Percentiles rank a stretch among this genome's conserved stretches.
phyloP scores from a whole-genome alignment of 2,797 vertebrate species.

The Acipenser transmontanus region DNA sequence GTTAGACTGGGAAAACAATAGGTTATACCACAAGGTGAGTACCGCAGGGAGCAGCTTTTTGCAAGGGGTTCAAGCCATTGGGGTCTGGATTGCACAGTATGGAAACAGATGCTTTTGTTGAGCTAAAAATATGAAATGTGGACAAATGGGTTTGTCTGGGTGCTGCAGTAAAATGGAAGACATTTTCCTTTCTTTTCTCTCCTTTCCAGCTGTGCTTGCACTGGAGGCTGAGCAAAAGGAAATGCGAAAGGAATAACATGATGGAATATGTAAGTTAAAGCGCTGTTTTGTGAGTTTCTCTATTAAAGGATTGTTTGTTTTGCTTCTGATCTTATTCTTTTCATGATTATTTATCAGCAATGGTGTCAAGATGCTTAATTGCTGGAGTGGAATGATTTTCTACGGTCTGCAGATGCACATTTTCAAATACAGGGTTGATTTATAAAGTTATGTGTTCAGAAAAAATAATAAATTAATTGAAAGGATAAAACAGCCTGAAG shows the following conservation, averaged over 20 bases:
- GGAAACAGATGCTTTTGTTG: conserved; percentile 99
- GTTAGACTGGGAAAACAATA: conserved; percentile 98
- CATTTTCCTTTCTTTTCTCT: conserved; percentile 89
- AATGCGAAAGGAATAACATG: conserved; percentile 93
- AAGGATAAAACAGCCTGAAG: conserved; percentile 67
- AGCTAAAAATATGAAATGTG: conserved; percentile 82
- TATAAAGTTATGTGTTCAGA: conserved; percentile 83
- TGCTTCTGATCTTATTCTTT: conserved; percentile 81
- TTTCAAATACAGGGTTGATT: conserved; percentile 79
- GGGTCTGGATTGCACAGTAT: conserved; percentile 94
- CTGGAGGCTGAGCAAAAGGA: conserved; percentile 93
- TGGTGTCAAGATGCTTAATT: conserved; percentile 75
- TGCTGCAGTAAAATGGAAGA: conserved; percentile 69
- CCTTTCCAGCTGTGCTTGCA: conserved; percentile 85
- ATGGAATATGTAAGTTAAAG: conserved; percentile 97
- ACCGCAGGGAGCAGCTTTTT: conserved; percentile 66
- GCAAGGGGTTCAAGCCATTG: conserved; percentile 49
- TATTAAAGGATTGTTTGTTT: conserved; percentile 84
- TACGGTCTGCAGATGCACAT: conserved; percentile 74
- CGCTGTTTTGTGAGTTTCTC: conserved; percentile 77
- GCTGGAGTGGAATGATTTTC: conserved; percentile 72
- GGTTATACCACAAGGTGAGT: conserved; percentile 94
- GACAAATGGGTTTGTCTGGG: conserved; percentile 79
- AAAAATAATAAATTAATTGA: no score
- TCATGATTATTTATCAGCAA: conserved; percentile 75